phyloP scores from a whole-genome alignment of 2,888 invertebrate species.

The Hypomecis punctinalis region DNA sequence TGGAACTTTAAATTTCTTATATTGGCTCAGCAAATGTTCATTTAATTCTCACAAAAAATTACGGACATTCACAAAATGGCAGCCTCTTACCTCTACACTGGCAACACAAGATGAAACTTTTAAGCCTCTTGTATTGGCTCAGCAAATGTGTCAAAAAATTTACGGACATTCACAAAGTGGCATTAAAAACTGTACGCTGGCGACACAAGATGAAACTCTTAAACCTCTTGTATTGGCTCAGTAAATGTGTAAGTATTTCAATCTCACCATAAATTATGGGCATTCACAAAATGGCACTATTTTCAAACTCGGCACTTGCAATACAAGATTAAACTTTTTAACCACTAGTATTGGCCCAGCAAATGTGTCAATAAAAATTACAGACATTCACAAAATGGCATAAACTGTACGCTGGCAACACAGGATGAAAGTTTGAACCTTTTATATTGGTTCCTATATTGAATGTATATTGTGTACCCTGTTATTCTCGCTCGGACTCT shows the following conservation, averaged over 20 bases:
- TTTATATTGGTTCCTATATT: constrained; percentile 48
- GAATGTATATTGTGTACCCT: constrained; percentile 63
- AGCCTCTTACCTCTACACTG: constrained; percentile 1
- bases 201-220: constrained; percentile 29
- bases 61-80: constrained; percentile 10
- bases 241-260: too few species aligned
- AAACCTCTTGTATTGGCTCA: constrained; percentile 39
- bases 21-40: not conserved
- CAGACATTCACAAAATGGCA: too few species aligned
- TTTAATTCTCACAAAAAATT: not conserved
- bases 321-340: constrained; percentile 21
- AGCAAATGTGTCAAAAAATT: too few species aligned
- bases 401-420: constrained; percentile 35
- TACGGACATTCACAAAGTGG: too few species aligned
- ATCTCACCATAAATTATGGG: not conserved
- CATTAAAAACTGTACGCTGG: too few species aligned
- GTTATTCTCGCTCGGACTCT: constrained; percentile 46
- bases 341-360: constrained; percentile 31
- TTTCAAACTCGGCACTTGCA: constrained; percentile 1
- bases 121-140: constrained; percentile 37
- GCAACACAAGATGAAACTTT: constrained; percentile 2
- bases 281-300: constrained; percentile 12
- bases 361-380: too few species aligned
- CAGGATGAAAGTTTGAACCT: constrained; percentile 42
- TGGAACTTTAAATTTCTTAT: too few species aligned